Conservation (phyloP, 1,140 invertebrate genomes). For the Microvelia longipes region DNA sequence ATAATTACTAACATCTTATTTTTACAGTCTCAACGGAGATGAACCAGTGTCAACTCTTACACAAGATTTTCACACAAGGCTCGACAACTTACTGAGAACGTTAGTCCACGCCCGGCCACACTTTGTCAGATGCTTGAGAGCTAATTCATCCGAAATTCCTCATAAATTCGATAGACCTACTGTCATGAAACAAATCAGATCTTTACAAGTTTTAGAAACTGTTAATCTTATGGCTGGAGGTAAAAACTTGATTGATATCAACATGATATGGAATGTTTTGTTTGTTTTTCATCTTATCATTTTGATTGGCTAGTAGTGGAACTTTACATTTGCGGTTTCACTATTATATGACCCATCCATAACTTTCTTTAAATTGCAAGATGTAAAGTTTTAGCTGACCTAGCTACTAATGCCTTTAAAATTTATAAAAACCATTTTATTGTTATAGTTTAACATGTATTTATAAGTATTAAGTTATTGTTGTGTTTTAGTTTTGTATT, state of each 20-base stretch:
- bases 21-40: conserved; percentile 55
- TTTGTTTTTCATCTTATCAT: neutral
- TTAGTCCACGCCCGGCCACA: conserved; percentile 84
- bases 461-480: too few relatives aligned
- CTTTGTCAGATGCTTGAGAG: conserved; percentile 81
- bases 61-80: conserved; percentile 83
- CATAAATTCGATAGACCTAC: conserved; percentile 62
- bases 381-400: too few relatives aligned
- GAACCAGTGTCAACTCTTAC: conserved; percentile 80
- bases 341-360: neutral
- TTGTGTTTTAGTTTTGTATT: too few relatives aligned
- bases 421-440: too few relatives aligned
- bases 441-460: too few relatives aligned
- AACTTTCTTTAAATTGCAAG: too few relatives aligned
- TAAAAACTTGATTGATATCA: too few relatives aligned
- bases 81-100: conserved; percentile 80
- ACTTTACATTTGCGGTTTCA: neutral
- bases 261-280: neutral
- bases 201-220: conserved; percentile 84
- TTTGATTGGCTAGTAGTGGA: neutral
- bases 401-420: too few relatives aligned
- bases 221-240: conserved; percentile 84
- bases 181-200: conserved; percentile 71
- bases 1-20: too few relatives aligned
- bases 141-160: conserved; percentile 60